A percentile compares a stretch with the other conserved stretches of the same genome.
Conservation (phyloP, 2,888 invertebrate species). For the Plagodis pulveraria region DNA sequence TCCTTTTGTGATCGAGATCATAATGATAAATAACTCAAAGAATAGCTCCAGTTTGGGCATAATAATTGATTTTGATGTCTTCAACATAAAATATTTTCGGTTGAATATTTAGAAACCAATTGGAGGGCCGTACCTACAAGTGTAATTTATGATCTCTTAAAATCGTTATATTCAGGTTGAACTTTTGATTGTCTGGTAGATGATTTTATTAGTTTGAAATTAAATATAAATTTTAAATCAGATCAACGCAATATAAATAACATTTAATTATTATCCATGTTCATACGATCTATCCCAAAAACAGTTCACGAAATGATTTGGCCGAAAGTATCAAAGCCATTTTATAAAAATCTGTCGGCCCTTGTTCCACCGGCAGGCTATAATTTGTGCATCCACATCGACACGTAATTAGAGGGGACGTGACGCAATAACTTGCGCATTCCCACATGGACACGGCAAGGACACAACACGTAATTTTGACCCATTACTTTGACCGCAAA, state of each 20-base stretch:
- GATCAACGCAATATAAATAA: background rate
- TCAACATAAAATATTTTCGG: slow-evolving; percentile 72
- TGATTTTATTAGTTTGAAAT: slow-evolving; percentile 1
- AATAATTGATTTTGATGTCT: slow-evolving; percentile 84
- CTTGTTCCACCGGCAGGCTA: slow-evolving; percentile 66
- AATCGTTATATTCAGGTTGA: slow-evolving; percentile 8
- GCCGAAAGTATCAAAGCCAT: slow-evolving; percentile 60
- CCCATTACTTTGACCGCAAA: slow-evolving; percentile 80
- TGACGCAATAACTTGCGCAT: slow-evolving; percentile 75
- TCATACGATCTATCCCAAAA: slow-evolving; percentile 4
- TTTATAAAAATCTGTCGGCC: slow-evolving; percentile 51
- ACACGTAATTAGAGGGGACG: slow-evolving; percentile 75
- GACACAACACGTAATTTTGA: slow-evolving; percentile 78
- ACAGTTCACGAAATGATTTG: slow-evolving; percentile 48
- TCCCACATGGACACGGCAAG: slow-evolving; percentile 73
- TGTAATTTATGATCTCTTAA: slow-evolving; percentile 33
- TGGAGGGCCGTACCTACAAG: slow-evolving; percentile 36
- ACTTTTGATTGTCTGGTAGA: slow-evolving; percentile 6
- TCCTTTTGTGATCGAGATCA: slow-evolving; percentile 81
- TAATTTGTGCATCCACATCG: slow-evolving; percentile 80
- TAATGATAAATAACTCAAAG: slow-evolving; percentile 82
- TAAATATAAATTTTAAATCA: slow-evolving; percentile 2
- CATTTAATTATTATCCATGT: slow-evolving; percentile 2
- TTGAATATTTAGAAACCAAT: slow-evolving; percentile 56
- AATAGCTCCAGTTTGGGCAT: slow-evolving; percentile 78